A percentile compares a stretch with the other conserved stretches of the same genome.
phyloP scores from a whole-genome alignment of 2,888 invertebrate genomes.

The Pristionchus arcanus region DNA sequence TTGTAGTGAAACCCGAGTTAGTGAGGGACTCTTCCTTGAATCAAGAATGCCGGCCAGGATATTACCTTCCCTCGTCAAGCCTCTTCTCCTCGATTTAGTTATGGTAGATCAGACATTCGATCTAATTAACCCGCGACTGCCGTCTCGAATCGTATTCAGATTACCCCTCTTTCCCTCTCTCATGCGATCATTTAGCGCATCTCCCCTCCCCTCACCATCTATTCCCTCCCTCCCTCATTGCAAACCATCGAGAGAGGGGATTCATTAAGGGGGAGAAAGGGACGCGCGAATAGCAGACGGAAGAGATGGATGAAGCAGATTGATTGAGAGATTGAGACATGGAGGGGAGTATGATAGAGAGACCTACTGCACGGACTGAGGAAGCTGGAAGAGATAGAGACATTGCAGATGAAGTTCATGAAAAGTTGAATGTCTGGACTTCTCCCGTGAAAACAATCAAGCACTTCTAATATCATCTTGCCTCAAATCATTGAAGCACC shows the following conservation, averaged over 20 bases:
- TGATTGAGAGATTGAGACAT: slow-evolving; percentile 2
- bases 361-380: not conserved
- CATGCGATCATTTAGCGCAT: slow-evolving; percentile 7
- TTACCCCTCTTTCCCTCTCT: slow-evolving; percentile 8
- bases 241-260: slow-evolving; percentile 13
- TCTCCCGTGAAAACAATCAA: not conserved
- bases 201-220: not conserved
- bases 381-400: not conserved
- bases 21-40: no score
- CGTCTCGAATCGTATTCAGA: not conserved
- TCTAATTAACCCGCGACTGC: not conserved
- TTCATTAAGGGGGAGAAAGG: slow-evolving; percentile 21
- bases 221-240: not conserved
- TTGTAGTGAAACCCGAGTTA: no score
- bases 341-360: not conserved
- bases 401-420: not conserved
- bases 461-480: not conserved
- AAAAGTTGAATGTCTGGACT: not conserved
- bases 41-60: no score
- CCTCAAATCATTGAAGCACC: not conserved
- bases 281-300: no score
- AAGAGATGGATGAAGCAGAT: not conserved
- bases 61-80: not conserved
- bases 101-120: not conserved
- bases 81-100: not conserved